These are phyloP conservation scores for Ochropleura leucogaster DNA, from an alignment of 2,888 invertebrate genomes.

Conservation along the genomic window DNA sequence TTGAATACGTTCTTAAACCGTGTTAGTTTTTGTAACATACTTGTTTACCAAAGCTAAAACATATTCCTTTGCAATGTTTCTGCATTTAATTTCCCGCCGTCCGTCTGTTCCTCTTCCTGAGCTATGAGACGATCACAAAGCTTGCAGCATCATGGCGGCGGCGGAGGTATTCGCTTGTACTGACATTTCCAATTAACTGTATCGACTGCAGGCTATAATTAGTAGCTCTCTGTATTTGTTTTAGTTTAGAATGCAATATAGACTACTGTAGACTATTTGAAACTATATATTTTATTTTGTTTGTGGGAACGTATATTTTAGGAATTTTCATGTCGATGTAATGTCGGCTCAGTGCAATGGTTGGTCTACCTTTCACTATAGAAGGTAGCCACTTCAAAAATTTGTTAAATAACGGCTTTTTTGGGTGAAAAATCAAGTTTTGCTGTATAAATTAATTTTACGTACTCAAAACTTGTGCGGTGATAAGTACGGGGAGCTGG, in stretches of 20 bases:
- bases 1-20: background rate
- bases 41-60: background rate
- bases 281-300: background rate
- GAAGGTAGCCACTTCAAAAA: too few species aligned
- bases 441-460: too few species aligned
- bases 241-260: background rate
- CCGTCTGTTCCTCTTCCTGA: background rate
- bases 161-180: background rate
- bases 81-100: background rate
- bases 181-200: constrained; percentile 39
- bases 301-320: background rate
- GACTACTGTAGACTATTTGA: background rate
- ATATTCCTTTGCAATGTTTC: background rate
- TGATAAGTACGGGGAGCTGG: too few species aligned
- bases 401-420: too few species aligned
- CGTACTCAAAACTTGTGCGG: too few species aligned
- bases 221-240: background rate
- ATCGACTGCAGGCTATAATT: constrained; percentile 27
- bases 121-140: constrained; percentile 15
- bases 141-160: background rate
- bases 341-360: background rate
- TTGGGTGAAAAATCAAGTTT: too few species aligned
- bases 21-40: background rate
- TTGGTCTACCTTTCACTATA: too few species aligned
- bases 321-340: background rate